Base-by-base conservation (phyloP, 37 sponge, comb jelly and placozoan species). In the Ephydatia muelleri region DNA sequence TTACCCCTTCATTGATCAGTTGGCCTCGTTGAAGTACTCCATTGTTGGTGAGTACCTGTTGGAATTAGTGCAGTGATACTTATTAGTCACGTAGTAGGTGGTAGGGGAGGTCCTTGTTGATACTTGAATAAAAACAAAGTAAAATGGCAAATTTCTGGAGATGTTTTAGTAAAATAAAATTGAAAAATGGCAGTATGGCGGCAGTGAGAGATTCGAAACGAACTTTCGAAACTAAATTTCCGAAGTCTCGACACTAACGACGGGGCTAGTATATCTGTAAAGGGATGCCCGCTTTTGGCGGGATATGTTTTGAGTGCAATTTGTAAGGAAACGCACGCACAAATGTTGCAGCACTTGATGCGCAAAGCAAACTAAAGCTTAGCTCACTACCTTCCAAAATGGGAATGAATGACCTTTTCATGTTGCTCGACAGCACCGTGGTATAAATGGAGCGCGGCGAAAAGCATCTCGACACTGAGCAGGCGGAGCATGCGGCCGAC, bases 31-130 rank as follows among this genome's bases (percentile, higher is more conserved):
- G 67, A 80, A 87, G 70, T 83, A 83, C 89, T 88, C 89, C 89
- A 88, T 88, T 88, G 89, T 88, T 88, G 88, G 88, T 88, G 83
- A 88, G 88, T 88, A 66, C 68, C 34, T 67, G 87, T 73, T 73
- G 27, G 73, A 65, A 73, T 36, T 38, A 38, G 75, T 38, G 75
- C 37, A n/a, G 32, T 65, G 57, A 57, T 21, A 57, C 57, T n/a
- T 21, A 57, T 57, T 57, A 57, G 57, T 57, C 57, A 57, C 19
- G 57, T 57, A 57, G 57, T 57, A 16, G 57, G 57, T 57, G 19
- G 57, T 5, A 57, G 19, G 57, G 57, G 57, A 57, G 57, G 6
- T 57, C 57, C 57, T 57, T 57, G 57, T 57, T 11, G 57, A 57
- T 57, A 57, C 16, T 57, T 57, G 1, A 57, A 57, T 57, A 19